Evolutionary conservation across 2,888 invertebrate genomes (phyloP).

Genomic region (Tiliacea aurago): DNA sequence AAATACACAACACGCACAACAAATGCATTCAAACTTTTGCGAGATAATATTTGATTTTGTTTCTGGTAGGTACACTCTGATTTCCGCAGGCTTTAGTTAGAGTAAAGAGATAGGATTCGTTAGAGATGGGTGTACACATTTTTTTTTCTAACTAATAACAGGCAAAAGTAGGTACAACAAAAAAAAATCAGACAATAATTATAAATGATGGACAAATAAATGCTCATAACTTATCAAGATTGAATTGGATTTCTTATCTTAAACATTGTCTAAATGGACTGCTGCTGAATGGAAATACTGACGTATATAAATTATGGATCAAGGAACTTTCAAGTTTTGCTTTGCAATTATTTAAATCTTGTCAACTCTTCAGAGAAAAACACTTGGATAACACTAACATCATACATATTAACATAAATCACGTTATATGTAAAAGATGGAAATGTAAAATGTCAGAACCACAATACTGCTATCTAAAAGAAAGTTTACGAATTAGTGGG

Average conservation of each 20-base stretch:
- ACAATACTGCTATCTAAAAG: background rate
- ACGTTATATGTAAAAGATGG: background rate
- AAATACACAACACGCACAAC: too few relatives aligned
- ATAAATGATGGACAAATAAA: background rate
- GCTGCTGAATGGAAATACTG: too few relatives aligned
- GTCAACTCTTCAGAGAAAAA: background rate
- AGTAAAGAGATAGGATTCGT: background rate
- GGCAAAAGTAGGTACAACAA: background rate
- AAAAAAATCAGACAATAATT: background rate
- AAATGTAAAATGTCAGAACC: background rate
- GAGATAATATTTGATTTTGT: background rate
- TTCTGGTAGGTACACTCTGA: too few relatives aligned
- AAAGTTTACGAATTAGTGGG: background rate
- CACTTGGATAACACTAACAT: background rate
- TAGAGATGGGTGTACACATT: background rate
- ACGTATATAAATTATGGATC: too few relatives aligned
- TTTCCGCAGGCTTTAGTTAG: background rate
- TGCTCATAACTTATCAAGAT: background rate
- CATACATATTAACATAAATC: background rate
- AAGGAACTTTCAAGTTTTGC: too few relatives aligned
- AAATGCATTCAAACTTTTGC: background rate
- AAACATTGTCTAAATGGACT: too few relatives aligned
- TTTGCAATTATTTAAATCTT: background rate
- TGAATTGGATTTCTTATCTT: background rate
- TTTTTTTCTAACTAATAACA: background rate